Evolutionary conservation across 1,140 invertebrate genomes (phyloP), one percentile per base, ranked within the genome.

Genomic region (Nasonia longicornis): DNA sequence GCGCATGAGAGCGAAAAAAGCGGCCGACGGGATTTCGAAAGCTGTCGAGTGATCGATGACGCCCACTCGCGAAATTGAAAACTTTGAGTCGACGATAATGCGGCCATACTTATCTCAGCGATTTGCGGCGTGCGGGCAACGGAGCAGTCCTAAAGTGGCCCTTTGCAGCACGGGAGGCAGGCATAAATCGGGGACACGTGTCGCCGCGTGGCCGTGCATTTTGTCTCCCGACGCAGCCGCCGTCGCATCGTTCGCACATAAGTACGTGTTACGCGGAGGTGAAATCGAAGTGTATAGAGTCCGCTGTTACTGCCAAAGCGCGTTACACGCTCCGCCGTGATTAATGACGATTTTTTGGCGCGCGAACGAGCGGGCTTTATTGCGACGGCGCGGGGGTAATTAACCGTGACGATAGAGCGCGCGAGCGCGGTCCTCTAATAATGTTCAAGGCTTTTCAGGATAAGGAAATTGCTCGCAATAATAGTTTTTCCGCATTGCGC

Each of bases 201-300:
- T 86, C 86, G 87, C 87, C 89, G 89, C 89, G 89, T 90, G 89
- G 75, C 84, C 78, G 26, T 67, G 31, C 83, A 35, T 84, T 83
- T 84, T 79, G 72, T 80, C 63, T 45, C 10, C 45, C 48, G 12
- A 38, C 31, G 14, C 48, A 26, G 26, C 11, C 26, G 35, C 16
- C 38, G 22, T 14, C 4, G 58, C 31, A 48, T 64, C 42, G 22
- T 6, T 42, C 38, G 1, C 67, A 1, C 20, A 14, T 38, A 64
- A 58, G 52, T 58, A n/a, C 3, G 31, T 74, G 71, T 80, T 16
- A 74, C 58, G 58, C 58, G 31, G 0, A 31, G 6, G 7, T 22
- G 3, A 52, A 77, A 70, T 70, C 42, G 22, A 26, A 78, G 22
- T 26, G 48, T 16, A 16, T 16, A 16, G 16, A 52, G 11, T 4